These are phyloP conservation scores for Cyprinus carpio DNA, from an alignment of 2,113 vertebrate species.

Conservation along the genomic window DNA sequence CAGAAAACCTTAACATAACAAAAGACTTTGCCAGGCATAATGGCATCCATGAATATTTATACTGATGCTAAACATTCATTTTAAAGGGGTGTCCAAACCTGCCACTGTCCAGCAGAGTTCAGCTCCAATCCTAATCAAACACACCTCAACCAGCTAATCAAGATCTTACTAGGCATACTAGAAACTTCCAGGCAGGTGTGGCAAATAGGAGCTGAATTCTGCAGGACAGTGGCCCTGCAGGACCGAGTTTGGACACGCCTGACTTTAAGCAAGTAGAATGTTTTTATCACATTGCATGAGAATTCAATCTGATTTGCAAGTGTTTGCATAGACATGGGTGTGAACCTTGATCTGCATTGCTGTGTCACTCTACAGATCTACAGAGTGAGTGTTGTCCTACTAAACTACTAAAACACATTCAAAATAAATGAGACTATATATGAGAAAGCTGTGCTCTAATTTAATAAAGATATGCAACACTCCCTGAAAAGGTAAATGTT, in stretches of 20 bases:
- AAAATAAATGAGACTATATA: neutral
- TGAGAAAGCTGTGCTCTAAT: neutral
- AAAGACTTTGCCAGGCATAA: neutral
- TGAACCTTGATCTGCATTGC: neutral
- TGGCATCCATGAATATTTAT: neutral
- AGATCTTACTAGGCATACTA: no score
- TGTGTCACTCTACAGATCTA: neutral
- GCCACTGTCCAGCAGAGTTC: no score
- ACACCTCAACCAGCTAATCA: no score
- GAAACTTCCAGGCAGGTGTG: no score
- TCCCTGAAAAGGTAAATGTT: neutral
- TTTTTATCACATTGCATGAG: no score
- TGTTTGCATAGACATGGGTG: neutral
- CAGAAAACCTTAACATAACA: neutral
- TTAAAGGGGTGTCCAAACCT: no score
- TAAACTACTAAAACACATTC: neutral
- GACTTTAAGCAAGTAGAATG: neutral
- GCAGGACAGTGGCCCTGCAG: no score
- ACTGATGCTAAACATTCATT: neutral
- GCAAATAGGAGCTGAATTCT: no score
- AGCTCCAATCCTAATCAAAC: no score
- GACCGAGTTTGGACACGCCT: no score
- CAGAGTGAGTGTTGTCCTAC: neutral
- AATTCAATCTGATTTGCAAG: neutral
- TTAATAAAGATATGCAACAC: neutral